These are phyloP conservation scores for Caenorhabditis sp. DNA, from an alignment of 2,888 invertebrate species.

Conservation along the genomic window DNA sequence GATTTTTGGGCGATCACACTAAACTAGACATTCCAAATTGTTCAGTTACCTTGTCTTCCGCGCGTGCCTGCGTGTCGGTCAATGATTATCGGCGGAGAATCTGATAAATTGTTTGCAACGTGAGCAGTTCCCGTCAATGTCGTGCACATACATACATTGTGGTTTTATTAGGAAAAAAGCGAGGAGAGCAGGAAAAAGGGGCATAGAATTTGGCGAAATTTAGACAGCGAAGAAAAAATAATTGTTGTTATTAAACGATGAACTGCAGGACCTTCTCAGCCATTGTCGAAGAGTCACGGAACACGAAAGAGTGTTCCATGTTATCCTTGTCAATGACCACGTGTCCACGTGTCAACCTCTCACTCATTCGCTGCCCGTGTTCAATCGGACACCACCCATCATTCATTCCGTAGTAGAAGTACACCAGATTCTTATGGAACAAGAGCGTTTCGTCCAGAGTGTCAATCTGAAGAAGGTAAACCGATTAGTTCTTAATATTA, in stretches of 20 bases:
- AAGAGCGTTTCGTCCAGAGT: constrained; percentile 59
- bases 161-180: constrained; percentile 8
- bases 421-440: constrained; percentile 56
- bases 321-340: constrained; percentile 69
- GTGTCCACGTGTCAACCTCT: constrained; percentile 58
- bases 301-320: constrained; percentile 72
- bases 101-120: constrained; percentile 46
- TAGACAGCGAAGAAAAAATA: background rate
- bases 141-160: constrained; percentile 18
- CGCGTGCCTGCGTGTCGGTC: constrained; percentile 30
- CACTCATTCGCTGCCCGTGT: constrained; percentile 61
- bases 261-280: constrained; percentile 67
- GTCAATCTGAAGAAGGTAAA: constrained; percentile 35
- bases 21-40: constrained; percentile 51
- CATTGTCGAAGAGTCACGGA: constrained; percentile 69
- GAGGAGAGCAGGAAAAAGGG: background rate
- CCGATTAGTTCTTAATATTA: constrained; percentile 1
- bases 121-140: constrained; percentile 14
- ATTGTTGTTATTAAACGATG: constrained; percentile 33
- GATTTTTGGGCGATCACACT: constrained; percentile 46
- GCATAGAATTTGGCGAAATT: background rate
- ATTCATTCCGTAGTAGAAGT: constrained; percentile 67
- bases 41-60: constrained; percentile 15
- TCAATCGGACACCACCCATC: constrained; percentile 72
- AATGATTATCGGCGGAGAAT: constrained; percentile 38